A percentile compares a stretch with the other conserved stretches of the same genome.
These are phyloP conservation scores for Caenorhabditis afra DNA, from an alignment of 2,888 invertebrate species.

Conservation along the genomic window DNA sequence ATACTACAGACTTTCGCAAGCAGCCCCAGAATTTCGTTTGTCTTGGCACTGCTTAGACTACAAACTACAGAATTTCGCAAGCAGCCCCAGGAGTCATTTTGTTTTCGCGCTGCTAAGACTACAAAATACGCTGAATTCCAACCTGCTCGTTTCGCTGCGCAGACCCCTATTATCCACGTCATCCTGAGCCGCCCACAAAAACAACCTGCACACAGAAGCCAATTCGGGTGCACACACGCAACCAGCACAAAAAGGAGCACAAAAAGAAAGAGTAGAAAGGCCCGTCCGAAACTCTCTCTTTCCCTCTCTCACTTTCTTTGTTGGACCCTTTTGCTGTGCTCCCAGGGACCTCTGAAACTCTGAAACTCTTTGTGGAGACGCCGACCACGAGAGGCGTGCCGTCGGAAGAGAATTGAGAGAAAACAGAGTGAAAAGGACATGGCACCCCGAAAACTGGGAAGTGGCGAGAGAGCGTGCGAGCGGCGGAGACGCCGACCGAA, in stretches of 20 bases:
- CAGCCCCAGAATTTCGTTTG: not conserved
- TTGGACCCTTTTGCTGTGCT: constrained; percentile 8
- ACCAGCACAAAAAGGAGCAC: not conserved
- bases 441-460: not conserved
- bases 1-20: not conserved
- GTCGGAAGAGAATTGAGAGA: not conserved
- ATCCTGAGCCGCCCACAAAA: too few species aligned
- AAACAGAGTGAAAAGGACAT: not conserved
- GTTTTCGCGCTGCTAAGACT: not conserved
- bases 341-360: constrained; percentile 50
- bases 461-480: not conserved
- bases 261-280: not conserved
- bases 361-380: constrained; percentile 46
- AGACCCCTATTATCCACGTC: too few species aligned
- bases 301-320: constrained; percentile 9
- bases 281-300: not conserved
- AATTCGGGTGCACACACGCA: constrained; percentile 2
- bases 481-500: not conserved
- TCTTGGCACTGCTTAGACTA: not conserved
- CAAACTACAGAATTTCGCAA: not conserved
- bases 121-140: too few species aligned
- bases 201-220: constrained; percentile 4
- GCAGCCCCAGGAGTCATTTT: too few species aligned
- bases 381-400: constrained; percentile 1
- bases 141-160: too few species aligned